Evolutionary conservation across 1,140 invertebrate species (phyloP), one percentile per base, ranked within the genome.

Genomic region (Camponotus vicinus): DNA sequence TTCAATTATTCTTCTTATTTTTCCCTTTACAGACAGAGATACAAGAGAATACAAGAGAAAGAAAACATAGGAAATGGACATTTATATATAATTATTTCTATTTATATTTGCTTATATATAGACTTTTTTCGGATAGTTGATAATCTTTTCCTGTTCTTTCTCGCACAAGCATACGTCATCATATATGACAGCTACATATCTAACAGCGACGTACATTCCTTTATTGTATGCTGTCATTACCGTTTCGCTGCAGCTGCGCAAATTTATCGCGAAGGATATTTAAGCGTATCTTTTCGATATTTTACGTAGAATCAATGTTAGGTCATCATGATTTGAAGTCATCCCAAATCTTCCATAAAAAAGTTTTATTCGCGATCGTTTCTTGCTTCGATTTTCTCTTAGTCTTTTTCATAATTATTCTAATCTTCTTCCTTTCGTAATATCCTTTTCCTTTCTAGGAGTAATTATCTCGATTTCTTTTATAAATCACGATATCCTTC

Each of bases 111-210:
- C 27, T 27, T 27, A 27, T 27, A 27, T 27, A 27, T 27, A 27
- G 27, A n/a, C 11, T 49, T 49, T 13, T 13, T 49, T 1, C 11
- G 45, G 9, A 49, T 57, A 57, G 9, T 15, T 27, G 52, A 27
- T 34, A 40, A 75, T 75, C 27, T 55, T 40, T 75, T 57, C 52
- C 52, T 57, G 34, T 73, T 73, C 18, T 55, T 21, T 15, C 34
- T 27, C 13, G 13, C 18, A 11, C 11, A 11, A n/a, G 27, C 8
- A 37, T 18, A 21, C 71, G 71, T 75, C 71, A 75, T 34, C 37
- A 6, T 75, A 73, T 15, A 52, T 52, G 3, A 52, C 15, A 52
- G 49, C 5, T 52, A 52, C 4, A 18, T 18, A 18, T 52, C 49
- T 52, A 18, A 52, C 55, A 27, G n/a, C 13, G n/a, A 59, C 40